phyloP scores from a whole-genome alignment of 64 coral and sea anemone species.

The Dendrophyllia cribrosa region DNA sequence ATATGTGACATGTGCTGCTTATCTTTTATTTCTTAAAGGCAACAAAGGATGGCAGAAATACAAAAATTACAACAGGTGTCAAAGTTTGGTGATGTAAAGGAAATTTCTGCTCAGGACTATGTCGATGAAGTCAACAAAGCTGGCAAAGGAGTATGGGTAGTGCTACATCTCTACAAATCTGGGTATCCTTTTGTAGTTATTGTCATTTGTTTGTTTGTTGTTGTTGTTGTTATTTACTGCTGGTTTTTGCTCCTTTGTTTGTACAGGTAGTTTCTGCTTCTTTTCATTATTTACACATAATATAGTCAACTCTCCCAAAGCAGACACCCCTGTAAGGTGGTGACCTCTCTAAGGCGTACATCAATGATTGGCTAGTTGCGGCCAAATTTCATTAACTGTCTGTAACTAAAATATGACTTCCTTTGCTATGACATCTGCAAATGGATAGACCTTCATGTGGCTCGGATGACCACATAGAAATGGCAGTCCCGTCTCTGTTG shows the following conservation, averaged over 20 bases:
- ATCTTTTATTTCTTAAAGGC: conserved; percentile 35
- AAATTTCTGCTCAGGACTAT: conserved; percentile 95
- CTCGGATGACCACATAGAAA: too few relatives aligned
- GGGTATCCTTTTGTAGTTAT: conserved; percentile 87
- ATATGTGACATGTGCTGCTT: background rate
- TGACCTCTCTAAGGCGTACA: too few relatives aligned
- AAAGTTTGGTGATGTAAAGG: conserved; percentile 96
- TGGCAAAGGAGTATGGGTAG: conserved; percentile 97
- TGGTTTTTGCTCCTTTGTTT: background rate
- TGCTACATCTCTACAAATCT: conserved; percentile 96
- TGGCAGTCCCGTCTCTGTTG: too few relatives aligned
- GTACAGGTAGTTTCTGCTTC: too few relatives aligned
- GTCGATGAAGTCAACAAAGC: conserved; percentile 95
- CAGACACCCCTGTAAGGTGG: too few relatives aligned
- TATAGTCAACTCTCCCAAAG: too few relatives aligned
- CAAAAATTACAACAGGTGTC: conserved; percentile 79
- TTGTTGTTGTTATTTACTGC: background rate
- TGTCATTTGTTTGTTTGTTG: background rate
- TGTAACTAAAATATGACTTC: too few relatives aligned
- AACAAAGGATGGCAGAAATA: conserved; percentile 89
- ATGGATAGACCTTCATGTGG: too few relatives aligned
- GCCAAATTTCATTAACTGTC: too few relatives aligned
- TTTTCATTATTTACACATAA: too few relatives aligned
- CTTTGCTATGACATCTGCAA: too few relatives aligned
- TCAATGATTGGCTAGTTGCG: too few relatives aligned